phyloP scores from a whole-genome alignment of 2,113 vertebrate genomes.

The Bubo bubo region DNA sequence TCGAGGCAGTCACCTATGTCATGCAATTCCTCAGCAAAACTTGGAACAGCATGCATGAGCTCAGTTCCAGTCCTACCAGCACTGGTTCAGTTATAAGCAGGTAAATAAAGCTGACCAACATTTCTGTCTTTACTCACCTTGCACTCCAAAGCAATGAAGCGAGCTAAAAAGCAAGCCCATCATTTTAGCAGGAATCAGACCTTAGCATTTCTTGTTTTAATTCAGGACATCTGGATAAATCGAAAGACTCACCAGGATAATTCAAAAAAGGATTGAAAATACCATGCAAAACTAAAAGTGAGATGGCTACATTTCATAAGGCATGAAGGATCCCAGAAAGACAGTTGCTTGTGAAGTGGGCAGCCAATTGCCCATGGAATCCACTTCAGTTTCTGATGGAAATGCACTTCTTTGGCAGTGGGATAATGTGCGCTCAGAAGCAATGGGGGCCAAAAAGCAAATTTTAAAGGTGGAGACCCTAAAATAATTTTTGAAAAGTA shows the following conservation, averaged over 20 bases:
- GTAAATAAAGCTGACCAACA: neutral
- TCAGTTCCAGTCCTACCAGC: neutral
- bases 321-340: neutral
- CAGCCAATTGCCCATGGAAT: neutral
- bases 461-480: neutral
- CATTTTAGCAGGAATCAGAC: neutral
- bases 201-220: neutral
- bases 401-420: neutral
- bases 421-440: neutral
- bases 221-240: neutral
- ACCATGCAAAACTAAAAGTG: neutral
- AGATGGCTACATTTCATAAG: neutral
- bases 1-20: rapidly evolving
- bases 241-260: neutral
- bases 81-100: neutral
- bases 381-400: neutral
- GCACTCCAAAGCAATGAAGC: neutral
- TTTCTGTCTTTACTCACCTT: neutral
- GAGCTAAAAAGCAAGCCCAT: neutral
- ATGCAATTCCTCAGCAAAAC: neutral
- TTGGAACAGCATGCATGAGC: neutral
- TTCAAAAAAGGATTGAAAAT: neutral
- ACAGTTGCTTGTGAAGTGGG: neutral
- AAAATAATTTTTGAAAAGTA: neutral
- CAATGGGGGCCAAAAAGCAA: neutral